Percentiles rank a stretch among this genome's conserved stretches.
Conservation (phyloP, 2,113 vertebrate genomes). For the Furnarius figulus region DNA sequence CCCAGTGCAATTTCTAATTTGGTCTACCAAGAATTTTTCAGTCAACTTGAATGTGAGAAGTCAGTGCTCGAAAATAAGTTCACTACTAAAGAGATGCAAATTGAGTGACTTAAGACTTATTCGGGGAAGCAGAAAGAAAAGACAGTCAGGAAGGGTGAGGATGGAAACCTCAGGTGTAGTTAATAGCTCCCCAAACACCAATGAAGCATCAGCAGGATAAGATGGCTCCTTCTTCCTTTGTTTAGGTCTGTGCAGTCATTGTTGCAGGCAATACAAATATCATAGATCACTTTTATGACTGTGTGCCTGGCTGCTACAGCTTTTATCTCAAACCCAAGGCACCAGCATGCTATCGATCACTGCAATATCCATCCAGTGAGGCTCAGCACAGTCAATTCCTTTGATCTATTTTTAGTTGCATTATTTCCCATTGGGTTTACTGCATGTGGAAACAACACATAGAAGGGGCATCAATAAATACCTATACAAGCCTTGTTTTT, state of each 20-base stretch:
- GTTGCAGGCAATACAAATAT: neutral
- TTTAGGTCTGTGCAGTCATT: neutral
- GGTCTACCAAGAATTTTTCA: neutral
- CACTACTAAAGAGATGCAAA: neutral
- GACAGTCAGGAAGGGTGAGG: neutral
- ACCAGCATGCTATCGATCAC: conserved; percentile 1
- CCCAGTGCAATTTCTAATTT: neutral
- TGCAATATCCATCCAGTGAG: neutral
- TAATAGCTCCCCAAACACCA: neutral
- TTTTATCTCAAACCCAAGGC: conserved; percentile 12
- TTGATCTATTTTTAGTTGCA: conserved; percentile 10
- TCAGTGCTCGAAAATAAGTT: conserved; percentile 39
- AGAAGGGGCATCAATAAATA: neutral
- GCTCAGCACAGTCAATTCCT: conserved; percentile 16
- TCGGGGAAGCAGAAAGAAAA: conserved; percentile 4
- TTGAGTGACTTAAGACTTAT: conserved; percentile 28
- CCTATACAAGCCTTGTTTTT: neutral
- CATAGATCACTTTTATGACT: neutral
- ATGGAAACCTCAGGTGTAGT: neutral
- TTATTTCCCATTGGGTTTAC: neutral
- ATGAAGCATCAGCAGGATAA: neutral
- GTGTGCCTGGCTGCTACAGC: neutral
- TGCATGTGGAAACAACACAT: neutral
- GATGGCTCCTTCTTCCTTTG: neutral
- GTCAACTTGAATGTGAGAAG: neutral